Evolutionary conservation across 2,888 invertebrate species (phyloP).

Genomic region (Pterostichus madidus): DNA sequence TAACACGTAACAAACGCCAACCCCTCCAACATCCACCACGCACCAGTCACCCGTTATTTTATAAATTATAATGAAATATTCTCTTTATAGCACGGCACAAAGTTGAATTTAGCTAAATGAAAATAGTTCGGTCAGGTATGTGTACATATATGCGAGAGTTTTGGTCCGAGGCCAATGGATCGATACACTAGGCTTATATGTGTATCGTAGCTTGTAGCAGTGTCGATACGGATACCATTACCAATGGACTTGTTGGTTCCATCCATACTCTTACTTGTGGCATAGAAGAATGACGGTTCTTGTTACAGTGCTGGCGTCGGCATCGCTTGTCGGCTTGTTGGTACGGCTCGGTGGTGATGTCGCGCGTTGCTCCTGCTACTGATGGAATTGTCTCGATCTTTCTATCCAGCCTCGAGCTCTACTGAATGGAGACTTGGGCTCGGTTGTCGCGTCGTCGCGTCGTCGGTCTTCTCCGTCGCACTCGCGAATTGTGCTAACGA

Average conservation of each 20-base stretch:
- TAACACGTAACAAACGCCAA: not conserved
- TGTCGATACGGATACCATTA: not conserved
- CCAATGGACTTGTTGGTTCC: not conserved
- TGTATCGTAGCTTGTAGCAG: too few relatives aligned
- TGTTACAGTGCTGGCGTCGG: not conserved
- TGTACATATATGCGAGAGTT: not conserved
- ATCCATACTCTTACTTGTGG: not conserved
- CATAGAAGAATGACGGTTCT: slow-evolving; percentile 21
- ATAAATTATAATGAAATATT: slow-evolving; percentile 34
- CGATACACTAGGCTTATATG: not conserved
- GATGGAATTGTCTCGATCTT: slow-evolving; percentile 36
- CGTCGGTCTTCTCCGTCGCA: slow-evolving; percentile 11
- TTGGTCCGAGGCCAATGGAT: not conserved
- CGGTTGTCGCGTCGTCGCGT: not conserved
- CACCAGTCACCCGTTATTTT: not conserved
- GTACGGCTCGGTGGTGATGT: slow-evolving; percentile 21
- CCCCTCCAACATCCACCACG: too few relatives aligned
- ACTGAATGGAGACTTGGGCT: not conserved
- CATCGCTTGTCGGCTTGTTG: not conserved
- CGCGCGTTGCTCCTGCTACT: slow-evolving; percentile 5
- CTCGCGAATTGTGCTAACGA: slow-evolving; percentile 51
- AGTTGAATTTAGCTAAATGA: not conserved
- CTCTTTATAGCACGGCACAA: not conserved
- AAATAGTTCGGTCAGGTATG: not conserved
- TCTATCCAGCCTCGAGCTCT: not conserved